Evolutionary conservation across 2,113 vertebrate species (phyloP), one percentile per base, ranked within the genome.

Genomic region (Clarias batrachus): DNA sequence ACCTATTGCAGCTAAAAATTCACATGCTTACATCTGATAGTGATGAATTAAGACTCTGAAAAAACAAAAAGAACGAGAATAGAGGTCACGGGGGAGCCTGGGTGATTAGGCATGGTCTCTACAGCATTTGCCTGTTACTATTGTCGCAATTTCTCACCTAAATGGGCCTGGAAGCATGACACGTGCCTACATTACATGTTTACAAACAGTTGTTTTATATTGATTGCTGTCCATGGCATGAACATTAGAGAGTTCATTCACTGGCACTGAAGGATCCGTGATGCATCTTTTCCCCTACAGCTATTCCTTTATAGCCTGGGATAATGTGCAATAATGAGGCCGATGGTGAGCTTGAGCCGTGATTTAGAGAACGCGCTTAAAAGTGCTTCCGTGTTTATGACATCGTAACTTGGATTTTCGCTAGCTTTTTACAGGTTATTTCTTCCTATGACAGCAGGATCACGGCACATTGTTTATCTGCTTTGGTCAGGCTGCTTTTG

Each of bases 11-110:
- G 90, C 86, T 87, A 85, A 89, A 81, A 93, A 92, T 93, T 92
- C 93, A 93, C 93, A 93, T 93, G 87, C 88, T 90, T 91, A 89
- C 85, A 85, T 66, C 84, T 84, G 83, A 33, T 83, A 78, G 88
- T 91, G 92, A 91, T 93, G 86, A 93, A 93, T 94, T 88, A 92
- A 88, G 89, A 80, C 81, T 83, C 33, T 71, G 63, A 56, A 74
- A 59, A 33, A 33, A 33, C 1, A 33, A 37, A 37, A 37, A 90
- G 88, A 81, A 59, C 89, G 90, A 92, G 88, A 92, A 92, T 88
- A 86, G 90, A 91, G 93, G 92, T 94, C 92, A 91, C 68, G 16
- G 88, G 82, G 89, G 82, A 86, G 85, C 73, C 70, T 88, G 59
- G 81, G 86, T 87, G 30, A 63, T 83, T 87, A 68, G 79, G 57